Evolutionary conservation across 2,888 invertebrate species (phyloP).

Genomic region (Heterodera filipjevi): DNA sequence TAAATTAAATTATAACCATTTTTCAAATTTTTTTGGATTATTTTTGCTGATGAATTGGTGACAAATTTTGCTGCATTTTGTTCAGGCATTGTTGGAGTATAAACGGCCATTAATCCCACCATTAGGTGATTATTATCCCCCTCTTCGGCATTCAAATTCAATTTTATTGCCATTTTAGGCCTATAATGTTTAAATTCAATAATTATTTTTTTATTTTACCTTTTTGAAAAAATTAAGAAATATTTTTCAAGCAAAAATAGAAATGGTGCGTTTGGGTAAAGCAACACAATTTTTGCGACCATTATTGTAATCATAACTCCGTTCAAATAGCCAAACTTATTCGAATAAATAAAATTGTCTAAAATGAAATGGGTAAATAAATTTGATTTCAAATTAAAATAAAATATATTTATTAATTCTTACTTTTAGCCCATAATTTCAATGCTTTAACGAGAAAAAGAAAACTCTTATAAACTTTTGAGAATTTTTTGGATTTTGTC

Average conservation of each 20-base stretch:
- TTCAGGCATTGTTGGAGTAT: background rate
- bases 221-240: background rate
- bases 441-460: background rate
- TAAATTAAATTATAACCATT: background rate
- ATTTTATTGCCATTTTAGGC: no score
- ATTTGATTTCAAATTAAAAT: background rate
- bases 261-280: background rate
- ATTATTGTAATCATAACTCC: background rate
- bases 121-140: background rate
- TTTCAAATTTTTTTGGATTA: background rate
- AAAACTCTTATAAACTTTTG: background rate
- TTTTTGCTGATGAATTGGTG: background rate
- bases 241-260: background rate
- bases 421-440: background rate
- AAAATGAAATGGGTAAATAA: no score
- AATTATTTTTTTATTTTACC: background rate
- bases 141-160: background rate
- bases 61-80: background rate
- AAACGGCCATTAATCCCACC: background rate
- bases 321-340: background rate
- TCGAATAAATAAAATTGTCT: slow-evolving; percentile 2
- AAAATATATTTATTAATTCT: background rate
- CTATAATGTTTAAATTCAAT: background rate
- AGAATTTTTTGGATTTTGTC: background rate
- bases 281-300: background rate